These are phyloP conservation scores for Caenorhabditis sp. DNA, from an alignment of 2,888 invertebrate genomes.

Conservation along the genomic window DNA sequence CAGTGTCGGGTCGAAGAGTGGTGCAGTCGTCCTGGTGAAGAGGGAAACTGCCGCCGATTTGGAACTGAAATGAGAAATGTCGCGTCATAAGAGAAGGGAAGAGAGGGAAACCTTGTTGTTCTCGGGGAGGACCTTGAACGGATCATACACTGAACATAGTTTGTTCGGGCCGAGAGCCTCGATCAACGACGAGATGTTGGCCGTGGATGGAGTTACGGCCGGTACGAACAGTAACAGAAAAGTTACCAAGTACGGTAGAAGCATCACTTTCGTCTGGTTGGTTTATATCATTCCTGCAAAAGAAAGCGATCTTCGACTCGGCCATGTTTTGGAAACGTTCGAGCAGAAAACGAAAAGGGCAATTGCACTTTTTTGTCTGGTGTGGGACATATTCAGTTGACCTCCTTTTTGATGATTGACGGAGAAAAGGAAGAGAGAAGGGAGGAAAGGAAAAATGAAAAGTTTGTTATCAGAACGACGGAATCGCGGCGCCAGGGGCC, in stretches of 20 bases:
- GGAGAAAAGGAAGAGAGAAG: not conserved
- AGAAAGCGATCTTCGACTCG: not conserved
- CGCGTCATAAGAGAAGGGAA: not conserved
- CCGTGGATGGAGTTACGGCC: conserved; percentile 31
- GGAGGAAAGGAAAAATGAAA: conserved; percentile 6
- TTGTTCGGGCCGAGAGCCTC: conserved; percentile 55
- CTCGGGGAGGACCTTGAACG: conserved; percentile 77
- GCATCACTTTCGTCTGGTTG: conserved; percentile 20
- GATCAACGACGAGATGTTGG: conserved; percentile 55
- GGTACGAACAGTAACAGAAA: conserved; percentile 43
- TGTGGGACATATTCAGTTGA: conserved; percentile 13
- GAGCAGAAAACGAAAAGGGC: conserved; percentile 7
- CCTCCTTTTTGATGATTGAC: conserved; percentile 22
- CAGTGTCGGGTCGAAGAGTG: conserved; percentile 71
- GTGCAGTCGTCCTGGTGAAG: conserved; percentile 76
- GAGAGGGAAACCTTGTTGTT: conserved; percentile 66
- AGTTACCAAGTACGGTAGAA: conserved; percentile 44
- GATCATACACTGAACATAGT: conserved; percentile 76
- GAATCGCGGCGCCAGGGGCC: conserved; percentile 15
- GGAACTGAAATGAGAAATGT: conserved; percentile 66
- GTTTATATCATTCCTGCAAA: conserved; percentile 50
- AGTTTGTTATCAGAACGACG: conserved; percentile 45
- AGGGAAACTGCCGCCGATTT: conserved; percentile 78
- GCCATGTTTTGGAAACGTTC: conserved; percentile 36
- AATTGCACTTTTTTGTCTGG: conserved; percentile 23